Conservation (phyloP, 2,113 vertebrate genomes). For the Microtus richardsoni region DNA sequence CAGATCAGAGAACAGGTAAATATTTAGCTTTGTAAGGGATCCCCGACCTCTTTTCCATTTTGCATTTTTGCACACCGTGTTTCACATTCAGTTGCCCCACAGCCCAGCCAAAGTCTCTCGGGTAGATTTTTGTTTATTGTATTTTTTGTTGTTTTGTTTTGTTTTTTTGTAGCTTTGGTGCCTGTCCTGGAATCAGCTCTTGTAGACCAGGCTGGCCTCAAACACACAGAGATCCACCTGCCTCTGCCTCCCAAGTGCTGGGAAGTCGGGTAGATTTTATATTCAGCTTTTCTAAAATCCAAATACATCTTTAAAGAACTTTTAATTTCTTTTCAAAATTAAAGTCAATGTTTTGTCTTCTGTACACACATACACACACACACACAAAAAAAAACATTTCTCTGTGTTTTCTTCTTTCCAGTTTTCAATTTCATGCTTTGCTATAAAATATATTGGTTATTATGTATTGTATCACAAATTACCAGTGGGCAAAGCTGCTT, state of each 20-base stretch:
- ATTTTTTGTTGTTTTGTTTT: too few relatives aligned
- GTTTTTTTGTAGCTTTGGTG: too few relatives aligned
- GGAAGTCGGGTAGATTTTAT: background rate
- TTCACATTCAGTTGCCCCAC: constrained; percentile 19
- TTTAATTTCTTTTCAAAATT: constrained; percentile 34
- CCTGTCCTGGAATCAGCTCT: too few relatives aligned
- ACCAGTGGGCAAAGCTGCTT: background rate
- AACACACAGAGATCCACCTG: too few relatives aligned
- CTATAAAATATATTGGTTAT: background rate
- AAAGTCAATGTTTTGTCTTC: background rate
- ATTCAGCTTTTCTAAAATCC: background rate
- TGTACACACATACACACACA: background rate
- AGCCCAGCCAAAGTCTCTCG: background rate
- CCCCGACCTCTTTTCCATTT: constrained; percentile 29
- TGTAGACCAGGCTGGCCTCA: too few relatives aligned
- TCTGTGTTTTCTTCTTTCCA: background rate
- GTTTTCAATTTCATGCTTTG: constrained; percentile 36
- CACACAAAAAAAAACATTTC: background rate
- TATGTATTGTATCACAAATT: background rate
- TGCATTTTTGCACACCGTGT: constrained; percentile 43
- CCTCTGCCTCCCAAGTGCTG: too few relatives aligned
- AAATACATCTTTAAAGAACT: background rate
- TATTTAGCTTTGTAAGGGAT: constrained; percentile 48
- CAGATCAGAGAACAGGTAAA: background rate
- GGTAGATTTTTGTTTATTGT: background rate